Base-by-base conservation (phyloP, 2,797 vertebrate genomes). In the Cuniculus paca region DNA sequence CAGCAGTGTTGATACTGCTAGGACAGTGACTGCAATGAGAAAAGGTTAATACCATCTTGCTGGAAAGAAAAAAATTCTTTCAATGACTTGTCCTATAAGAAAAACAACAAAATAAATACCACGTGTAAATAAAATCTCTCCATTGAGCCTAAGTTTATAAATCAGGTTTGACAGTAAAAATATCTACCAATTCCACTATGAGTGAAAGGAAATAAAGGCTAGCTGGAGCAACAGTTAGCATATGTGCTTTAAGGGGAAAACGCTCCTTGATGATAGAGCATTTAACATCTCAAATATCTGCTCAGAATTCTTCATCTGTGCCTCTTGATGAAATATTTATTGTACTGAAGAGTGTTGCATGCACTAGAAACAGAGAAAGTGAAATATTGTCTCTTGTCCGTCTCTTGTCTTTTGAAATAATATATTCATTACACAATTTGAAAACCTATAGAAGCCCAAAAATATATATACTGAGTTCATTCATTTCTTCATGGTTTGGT, bases 191-290 rank as follows among this genome's bases (percentile, higher is more conserved):
- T 97, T 97, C 68, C 52, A 63, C 78, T 2, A 1, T 7, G 0
- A 92, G 14, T 77, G 13, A 93, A 94, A 90, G 81, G 79, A 63
- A 82, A 42, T n/a, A 39, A 72, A 89, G 90, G 58, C 90, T 70
- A 80, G 85, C 91, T 95, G 94, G 19, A 97, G 72, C 88, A 97
- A 92, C 42, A 92, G 94, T 78, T 96, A 92, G 75, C 24, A 75
- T 42, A 39, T 74, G 16, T n/a, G 34, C 36, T 6, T 54, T 83
- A 39, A 60, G 28, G 56, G 81, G 6, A 45, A 50, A 83, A 7
- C 24, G 20, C 56, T 81, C 52, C 20, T 36, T 92, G 58, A 60
- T 68, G 60, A 88, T 24, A 56, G 78, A 92, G 56, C 24, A 9
- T 95, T 77, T 13, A 70, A 22, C 92, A 45, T 82, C 89, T 83